These are phyloP conservation scores for Hemicordylus capensis DNA, from an alignment of 2,113 vertebrate genomes.

Conservation along the genomic window DNA sequence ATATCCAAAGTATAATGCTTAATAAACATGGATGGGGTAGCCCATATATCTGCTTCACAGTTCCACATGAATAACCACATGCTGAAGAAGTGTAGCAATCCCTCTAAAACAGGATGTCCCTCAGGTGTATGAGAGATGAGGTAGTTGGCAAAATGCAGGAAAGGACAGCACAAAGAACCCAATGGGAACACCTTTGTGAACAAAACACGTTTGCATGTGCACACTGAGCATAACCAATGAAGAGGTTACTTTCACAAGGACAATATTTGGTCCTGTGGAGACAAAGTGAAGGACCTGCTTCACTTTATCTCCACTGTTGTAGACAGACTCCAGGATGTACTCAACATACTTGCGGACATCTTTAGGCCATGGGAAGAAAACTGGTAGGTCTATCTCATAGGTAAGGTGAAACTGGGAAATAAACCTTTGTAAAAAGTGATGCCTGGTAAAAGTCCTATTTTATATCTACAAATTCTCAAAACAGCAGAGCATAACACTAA, in stretches of 20 bases:
- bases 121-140: not conserved
- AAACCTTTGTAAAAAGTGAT: not conserved
- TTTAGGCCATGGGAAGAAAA: not conserved
- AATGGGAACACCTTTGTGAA: too few species aligned
- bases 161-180: not conserved
- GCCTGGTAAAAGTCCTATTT: too few species aligned
- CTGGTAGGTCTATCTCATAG: not conserved
- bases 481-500: too few species aligned
- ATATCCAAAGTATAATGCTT: not conserved
- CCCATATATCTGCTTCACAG: not conserved
- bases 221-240: too few species aligned
- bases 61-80: not conserved
- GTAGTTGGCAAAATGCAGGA: not conserved
- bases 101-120: not conserved
- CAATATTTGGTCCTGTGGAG: too few species aligned
- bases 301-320: too few species aligned
- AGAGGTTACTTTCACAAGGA: too few species aligned
- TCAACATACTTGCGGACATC: not conserved
- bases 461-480: too few species aligned
- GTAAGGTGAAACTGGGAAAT: not conserved
- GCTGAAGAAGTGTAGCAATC: not conserved
- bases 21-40: not conserved
- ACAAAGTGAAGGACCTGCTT: not conserved
- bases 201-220: too few species aligned
- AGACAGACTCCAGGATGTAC: too few species aligned